Conservation (phyloP, 2,113 vertebrate genomes). For the Semnornis frantzii region DNA sequence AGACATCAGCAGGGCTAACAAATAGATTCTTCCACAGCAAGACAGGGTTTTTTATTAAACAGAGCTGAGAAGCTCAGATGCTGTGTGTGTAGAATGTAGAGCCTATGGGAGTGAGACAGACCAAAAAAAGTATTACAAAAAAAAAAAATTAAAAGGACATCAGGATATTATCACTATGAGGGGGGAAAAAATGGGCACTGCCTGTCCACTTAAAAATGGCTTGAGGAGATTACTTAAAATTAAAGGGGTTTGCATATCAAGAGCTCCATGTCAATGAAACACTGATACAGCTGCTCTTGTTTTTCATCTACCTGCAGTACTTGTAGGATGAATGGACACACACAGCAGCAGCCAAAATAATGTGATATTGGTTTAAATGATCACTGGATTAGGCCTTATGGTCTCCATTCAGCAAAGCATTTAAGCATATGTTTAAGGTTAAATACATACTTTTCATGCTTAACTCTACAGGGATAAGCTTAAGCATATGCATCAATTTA, state of each 20-base stretch:
- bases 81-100: neutral
- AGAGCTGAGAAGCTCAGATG: neutral
- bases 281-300: neutral
- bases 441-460: slow-evolving; percentile 66
- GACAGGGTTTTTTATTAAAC: neutral
- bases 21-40: neutral
- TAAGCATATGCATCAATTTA: slow-evolving; percentile 67
- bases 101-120: fast-evolving
- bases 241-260: neutral
- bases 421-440: slow-evolving; percentile 72
- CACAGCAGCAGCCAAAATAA: slow-evolving; percentile 23
- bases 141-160: neutral
- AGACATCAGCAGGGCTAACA: neutral
- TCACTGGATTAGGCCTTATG: slow-evolving; percentile 66
- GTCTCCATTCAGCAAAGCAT: slow-evolving; percentile 68
- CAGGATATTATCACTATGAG: neutral
- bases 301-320: neutral
- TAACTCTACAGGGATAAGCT: slow-evolving; percentile 64
- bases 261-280: neutral
- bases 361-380: slow-evolving; percentile 59
- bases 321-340: neutral
- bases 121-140: neutral
- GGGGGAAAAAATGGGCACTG: neutral
- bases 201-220: neutral
- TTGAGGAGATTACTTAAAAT: neutral